Evolutionary conservation across 1,140 invertebrate species (phyloP), one percentile per base, ranked within the genome.

Genomic region (Rhyzopertha dominica): DNA sequence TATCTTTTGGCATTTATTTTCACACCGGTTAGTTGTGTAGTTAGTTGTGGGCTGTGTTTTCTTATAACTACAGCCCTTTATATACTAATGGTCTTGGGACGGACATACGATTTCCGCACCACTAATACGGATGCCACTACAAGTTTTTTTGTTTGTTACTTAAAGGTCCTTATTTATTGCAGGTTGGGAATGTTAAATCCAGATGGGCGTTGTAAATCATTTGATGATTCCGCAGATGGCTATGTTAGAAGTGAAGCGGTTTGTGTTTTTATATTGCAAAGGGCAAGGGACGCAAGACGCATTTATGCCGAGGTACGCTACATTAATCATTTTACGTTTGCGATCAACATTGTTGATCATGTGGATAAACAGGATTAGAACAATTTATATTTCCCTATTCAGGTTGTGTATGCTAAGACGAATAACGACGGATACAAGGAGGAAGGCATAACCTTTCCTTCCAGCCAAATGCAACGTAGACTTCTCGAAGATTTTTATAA

Each of bases 401-500:
- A 56, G 47, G 54, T 75, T 0, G 54, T 74, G 1, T 69, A 74
- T 53, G 69, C 75, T 0, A 78, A 78, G 50, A 78, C 75, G 5
- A 93, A 93, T 68, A 85, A 84, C 56, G 90, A 94, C 69, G 90
- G 90, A 0, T 77, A 74, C 60, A 85, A 84, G 63, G 65, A 69
- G 22, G 62, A 74, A 61, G 86, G 87, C n/a, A 91, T 96, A 48
- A 94, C 90, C 0, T 95, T 90, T 61, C 92, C 93, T 0, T 88
- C 87, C 2, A 87, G 87, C 22, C 70, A 78, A 12, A 74, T 88
- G 32, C 93, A 96, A 66, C 80, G 82, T 47, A 67, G 74, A 35
- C 69, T 97, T 1, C 66, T 96, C 0, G 65, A 75, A 16, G 84
- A 92, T 55, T 87, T 93, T 51, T 96, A 96, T 61, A 68, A 78